A percentile compares a stretch with the other conserved stretches of the same genome.
These are phyloP conservation scores for Melanargia galathea DNA, from an alignment of 2,888 invertebrate genomes.

Conservation along the genomic window DNA sequence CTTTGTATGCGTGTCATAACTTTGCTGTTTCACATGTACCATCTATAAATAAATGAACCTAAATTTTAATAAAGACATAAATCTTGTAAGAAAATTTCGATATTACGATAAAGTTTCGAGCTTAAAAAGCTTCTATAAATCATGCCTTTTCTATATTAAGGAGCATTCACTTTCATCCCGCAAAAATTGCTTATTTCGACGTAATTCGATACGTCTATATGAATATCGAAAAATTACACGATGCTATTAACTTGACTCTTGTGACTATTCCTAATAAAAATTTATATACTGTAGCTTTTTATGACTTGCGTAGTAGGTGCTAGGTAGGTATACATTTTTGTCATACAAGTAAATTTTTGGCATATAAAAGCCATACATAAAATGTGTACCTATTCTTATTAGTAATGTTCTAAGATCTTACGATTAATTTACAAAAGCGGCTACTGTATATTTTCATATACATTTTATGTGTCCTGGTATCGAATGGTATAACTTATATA, in stretches of 20 bases:
- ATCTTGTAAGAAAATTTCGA: neutral
- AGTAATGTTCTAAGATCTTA: too few relatives aligned
- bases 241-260: neutral
- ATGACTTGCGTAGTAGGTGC: too few relatives aligned
- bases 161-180: neutral
- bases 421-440: too few relatives aligned
- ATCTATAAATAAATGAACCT: conserved; percentile 13
- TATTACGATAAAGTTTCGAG: neutral
- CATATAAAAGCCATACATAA: too few relatives aligned
- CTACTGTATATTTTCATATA: too few relatives aligned
- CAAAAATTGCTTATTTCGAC: neutral
- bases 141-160: neutral
- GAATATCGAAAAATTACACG: neutral
- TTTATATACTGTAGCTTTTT: too few relatives aligned
- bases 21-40: conserved; percentile 29
- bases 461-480: too few relatives aligned
- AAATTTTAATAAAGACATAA: conserved; percentile 13
- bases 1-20: conserved; percentile 67
- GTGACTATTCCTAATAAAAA: too few relatives aligned
- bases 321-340: too few relatives aligned
- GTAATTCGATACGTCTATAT: neutral
- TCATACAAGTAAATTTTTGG: too few relatives aligned
- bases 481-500: too few relatives aligned
- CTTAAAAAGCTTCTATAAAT: neutral
- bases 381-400: too few relatives aligned